Evolutionary conservation across 1,140 invertebrate genomes (phyloP).

Genomic region (Ceratina japonica): DNA sequence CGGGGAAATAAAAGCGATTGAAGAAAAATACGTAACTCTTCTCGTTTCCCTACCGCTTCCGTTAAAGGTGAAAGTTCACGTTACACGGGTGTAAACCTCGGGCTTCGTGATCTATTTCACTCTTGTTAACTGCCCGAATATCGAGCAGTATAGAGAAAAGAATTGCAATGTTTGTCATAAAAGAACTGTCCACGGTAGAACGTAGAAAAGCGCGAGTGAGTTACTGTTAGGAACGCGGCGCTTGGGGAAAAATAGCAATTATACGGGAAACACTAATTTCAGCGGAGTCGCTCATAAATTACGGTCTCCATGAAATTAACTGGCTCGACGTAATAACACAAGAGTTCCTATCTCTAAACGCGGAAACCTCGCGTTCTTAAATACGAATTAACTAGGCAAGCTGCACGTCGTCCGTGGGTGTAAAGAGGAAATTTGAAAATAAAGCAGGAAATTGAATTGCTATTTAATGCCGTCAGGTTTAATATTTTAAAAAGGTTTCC

Average conservation of each 20-base stretch:
- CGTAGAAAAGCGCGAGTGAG: no score
- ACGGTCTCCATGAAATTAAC: not conserved
- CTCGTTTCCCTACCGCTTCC: not conserved
- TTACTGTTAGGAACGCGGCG: no score
- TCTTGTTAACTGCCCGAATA: no score
- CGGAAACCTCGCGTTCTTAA: not conserved
- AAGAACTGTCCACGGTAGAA: no score
- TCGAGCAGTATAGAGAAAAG: not conserved
- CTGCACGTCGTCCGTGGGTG: no score
- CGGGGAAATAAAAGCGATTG: not conserved
- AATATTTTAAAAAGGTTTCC: no score
- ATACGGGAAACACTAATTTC: not conserved
- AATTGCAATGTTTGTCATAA: no score
- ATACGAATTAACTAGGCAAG: no score
- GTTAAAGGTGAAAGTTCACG: conserved; percentile 12
- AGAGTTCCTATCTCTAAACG: not conserved
- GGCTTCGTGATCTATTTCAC: no score
- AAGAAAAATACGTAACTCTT: conserved; percentile 2
- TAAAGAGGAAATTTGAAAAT: not conserved
- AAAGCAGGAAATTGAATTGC: not conserved
- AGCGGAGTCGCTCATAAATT: not conserved
- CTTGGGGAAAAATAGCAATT: not conserved
- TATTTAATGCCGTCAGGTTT: not conserved
- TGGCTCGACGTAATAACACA: not conserved
- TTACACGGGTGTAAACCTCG: not conserved